Evolutionary conservation across 2,888 invertebrate species (phyloP), one percentile per base, ranked within the genome.

Genomic region (Xylota sylvarum): DNA sequence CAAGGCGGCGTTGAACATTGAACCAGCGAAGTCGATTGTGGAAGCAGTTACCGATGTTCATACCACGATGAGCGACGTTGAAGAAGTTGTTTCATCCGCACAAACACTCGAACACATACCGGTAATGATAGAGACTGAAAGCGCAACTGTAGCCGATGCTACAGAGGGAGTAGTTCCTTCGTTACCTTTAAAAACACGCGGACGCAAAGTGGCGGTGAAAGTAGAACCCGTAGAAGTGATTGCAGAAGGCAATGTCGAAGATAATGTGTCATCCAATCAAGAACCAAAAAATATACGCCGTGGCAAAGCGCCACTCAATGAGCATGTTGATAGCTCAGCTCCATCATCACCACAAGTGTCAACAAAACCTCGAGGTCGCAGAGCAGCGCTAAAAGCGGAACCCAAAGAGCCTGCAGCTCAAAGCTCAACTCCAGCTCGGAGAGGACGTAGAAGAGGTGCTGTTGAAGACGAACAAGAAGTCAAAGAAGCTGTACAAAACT

Each of bases 331-430:
- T 0, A 3, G 12, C 4, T n/a, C 7, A 5, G 12, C 14, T 27
- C 32, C 27, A 30, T 32, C 17, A 30, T 32, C 17, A 23, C 46
- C 0, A n/a, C n/a, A n/a, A 37, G 19, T 30, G 4, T 2, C 27
- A 10, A 9, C 19, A 46, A 77, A 60, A 19, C 52, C 48, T 27
- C 77, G 72, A 4, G 64, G 62, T 4, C 70, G 56, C 7, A 76
- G 23, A 37, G 32, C 12, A 10, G 69, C n/a, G 0, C 0, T 37
- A 1, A 64, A 46, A 64, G 1, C 7, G 10, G 74, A 62, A n/a
- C n/a, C 17, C 7, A 5, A 12, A 6, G 23, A 35, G 5, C 9
- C 23, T 14, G 0, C 9, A 0, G 19, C 10, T 10, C 23, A 9
- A 12, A 50, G 6, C 10, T 5, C 17, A 23, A 50, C 23, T 19